Percentiles rank a stretch among this genome's conserved stretches.
Conservation (phyloP, 2,797 vertebrate species). For the Enteromius viviparus region DNA sequence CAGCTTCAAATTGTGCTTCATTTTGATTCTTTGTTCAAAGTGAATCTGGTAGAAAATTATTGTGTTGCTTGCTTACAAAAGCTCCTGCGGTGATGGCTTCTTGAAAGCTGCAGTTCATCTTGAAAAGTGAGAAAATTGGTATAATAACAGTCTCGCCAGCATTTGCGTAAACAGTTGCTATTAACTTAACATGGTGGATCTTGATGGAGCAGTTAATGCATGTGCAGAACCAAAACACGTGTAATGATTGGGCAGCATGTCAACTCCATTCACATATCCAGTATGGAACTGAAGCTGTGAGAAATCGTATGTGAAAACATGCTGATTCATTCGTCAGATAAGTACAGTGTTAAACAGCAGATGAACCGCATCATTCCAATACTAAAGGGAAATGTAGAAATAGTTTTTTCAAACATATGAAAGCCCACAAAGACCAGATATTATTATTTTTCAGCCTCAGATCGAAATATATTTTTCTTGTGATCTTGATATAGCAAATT, state of each 20-base stretch:
- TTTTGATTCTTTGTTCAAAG: not conserved
- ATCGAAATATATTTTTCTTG: not conserved
- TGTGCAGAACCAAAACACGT: not conserved
- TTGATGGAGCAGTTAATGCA: slow-evolving; percentile 6
- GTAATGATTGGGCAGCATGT: not conserved
- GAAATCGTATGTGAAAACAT: not conserved
- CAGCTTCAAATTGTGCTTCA: not conserved
- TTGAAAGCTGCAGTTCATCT: not conserved
- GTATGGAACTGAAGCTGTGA: not conserved
- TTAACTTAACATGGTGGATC: not conserved
- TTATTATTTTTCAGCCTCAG: not conserved
- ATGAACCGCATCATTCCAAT: not conserved
- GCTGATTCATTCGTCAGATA: not conserved
- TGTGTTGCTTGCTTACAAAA: not conserved
- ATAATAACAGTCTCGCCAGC: not conserved
- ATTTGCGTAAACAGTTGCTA: not conserved
- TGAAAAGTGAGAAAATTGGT: not conserved
- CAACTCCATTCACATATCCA: not conserved
- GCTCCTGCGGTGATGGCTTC: not conserved
- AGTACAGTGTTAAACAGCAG: not conserved
- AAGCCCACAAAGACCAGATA: not conserved
- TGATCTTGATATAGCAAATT: not conserved
- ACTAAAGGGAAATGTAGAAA: not conserved
- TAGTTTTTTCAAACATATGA: not conserved
- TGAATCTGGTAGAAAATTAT: not conserved